These are phyloP conservation scores for Hirtodrosophila confusa DNA, from an alignment of 2,888 invertebrate genomes.

Conservation along the genomic window DNA sequence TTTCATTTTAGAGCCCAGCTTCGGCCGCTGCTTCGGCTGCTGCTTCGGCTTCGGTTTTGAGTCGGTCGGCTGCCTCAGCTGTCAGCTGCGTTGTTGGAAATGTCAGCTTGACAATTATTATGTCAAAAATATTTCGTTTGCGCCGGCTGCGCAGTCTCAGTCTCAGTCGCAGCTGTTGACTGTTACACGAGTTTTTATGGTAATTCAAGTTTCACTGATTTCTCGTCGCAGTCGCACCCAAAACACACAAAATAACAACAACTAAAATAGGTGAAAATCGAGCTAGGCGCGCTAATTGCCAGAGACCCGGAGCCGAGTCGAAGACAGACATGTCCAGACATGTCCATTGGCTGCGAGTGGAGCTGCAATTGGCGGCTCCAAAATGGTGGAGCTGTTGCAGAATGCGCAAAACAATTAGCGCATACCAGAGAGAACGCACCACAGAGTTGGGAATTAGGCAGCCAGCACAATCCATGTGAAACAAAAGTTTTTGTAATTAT, in stretches of 20 bases:
- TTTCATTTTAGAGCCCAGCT: constrained; percentile 55
- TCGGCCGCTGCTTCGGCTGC: constrained; percentile 19
- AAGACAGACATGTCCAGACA: constrained; percentile 32
- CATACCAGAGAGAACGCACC: constrained; percentile 66
- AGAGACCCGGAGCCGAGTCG: neutral
- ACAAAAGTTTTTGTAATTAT: constrained; percentile 25
- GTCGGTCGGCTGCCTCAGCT: constrained; percentile 56
- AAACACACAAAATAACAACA: constrained; percentile 34
- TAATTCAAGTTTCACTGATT: constrained; percentile 79
- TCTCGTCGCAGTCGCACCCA: constrained; percentile 72
- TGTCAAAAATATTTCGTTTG: constrained; percentile 73
- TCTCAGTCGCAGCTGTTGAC: constrained; percentile 69
- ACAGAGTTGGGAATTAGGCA: constrained; percentile 16
- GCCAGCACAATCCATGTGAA: constrained; percentile 59
- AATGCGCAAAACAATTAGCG: constrained; percentile 72
- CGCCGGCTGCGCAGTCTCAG: constrained; percentile 62
- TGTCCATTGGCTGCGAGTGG: constrained; percentile 26
- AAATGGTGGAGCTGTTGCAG: constrained; percentile 33
- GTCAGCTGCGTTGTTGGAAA: constrained; percentile 81
- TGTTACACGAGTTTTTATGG: constrained; percentile 79
- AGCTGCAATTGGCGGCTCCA: constrained; percentile 22
- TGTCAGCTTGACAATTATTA: constrained; percentile 83
- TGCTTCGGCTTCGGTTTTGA: constrained; percentile 15
- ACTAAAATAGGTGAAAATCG: constrained; percentile 57
- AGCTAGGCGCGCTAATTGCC: constrained; percentile 71